Evolutionary conservation across 2,888 invertebrate species (phyloP), one percentile per base, ranked within the genome.

Genomic region (Slavum lentiscoides): DNA sequence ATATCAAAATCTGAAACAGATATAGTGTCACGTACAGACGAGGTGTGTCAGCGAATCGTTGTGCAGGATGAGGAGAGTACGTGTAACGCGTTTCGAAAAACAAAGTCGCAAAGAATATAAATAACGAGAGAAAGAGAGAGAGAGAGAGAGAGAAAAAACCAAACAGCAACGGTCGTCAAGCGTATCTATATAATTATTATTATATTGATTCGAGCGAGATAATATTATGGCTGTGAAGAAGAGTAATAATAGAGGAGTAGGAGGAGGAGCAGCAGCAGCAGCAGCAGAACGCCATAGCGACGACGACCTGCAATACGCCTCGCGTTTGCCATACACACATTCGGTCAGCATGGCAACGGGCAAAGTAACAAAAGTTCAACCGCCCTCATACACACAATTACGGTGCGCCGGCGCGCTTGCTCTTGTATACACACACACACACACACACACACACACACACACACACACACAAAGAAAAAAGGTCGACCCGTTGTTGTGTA

Each of bases 341-440:
- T 76, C 75, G 77, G 77, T 77, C 39, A 80, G 53, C 80, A 80
- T 80, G 80, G 80, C 80, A 80, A 80, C 80, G 21, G 37, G 64
- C 62, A 39, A 66, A 55, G 72, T 80, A 72, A 80, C 80, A 64
- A 80, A 77, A 80, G 80, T 80, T 80, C 80, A 80, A 80, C 70
- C 70, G 72, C 80, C 72, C 80, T 80, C 64, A 66, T 72, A 9
- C 49, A 13, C 49, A 13, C 15, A n/a, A n/a, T 30, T 19, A 61
- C 53, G n/a, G 8, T 53, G 23, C 23, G 39, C 0, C 6, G 2
- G 49, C 7, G 23, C 17, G 17, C 0, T 8, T 30, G 43, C n/a
- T 2, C 11, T 58, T 23, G 59, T 49, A 21, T 49, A n/a, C 49
- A 49, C 13, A 61, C 9, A 43, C 9, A 43, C 9, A 43, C 9